Percentiles rank a stretch among this genome's conserved stretches.
These are phyloP conservation scores for Lagenorhynchus albirostris DNA, from an alignment of 2,113 vertebrate species.

Conservation along the genomic window DNA sequence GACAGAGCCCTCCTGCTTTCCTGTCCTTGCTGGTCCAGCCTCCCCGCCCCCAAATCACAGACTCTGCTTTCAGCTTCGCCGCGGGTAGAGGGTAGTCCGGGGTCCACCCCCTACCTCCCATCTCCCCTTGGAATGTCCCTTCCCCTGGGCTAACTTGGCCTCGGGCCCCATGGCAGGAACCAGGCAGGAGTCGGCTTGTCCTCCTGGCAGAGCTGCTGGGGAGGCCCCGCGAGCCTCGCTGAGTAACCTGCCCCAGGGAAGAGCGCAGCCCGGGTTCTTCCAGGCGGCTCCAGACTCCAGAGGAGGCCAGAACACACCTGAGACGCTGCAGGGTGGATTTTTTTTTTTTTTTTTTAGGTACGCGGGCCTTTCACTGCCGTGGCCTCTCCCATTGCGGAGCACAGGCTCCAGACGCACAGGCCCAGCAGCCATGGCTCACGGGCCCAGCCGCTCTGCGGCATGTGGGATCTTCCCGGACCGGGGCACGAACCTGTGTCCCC, in stretches of 20 bases:
- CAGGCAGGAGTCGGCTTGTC: not conserved
- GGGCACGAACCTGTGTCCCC: too few species aligned
- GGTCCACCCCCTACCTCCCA: not conserved
- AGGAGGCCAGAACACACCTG: rapidly evolving
- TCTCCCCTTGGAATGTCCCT: not conserved
- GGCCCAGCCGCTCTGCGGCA: too few species aligned
- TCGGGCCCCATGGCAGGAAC: not conserved
- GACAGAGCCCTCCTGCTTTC: not conserved
- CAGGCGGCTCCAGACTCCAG: not conserved
- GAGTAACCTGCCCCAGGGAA: not conserved
- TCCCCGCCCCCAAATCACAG: not conserved
- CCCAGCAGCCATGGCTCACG: too few species aligned
- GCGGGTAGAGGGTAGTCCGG: not conserved
- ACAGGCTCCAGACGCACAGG: too few species aligned
- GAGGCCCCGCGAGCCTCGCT: not conserved
- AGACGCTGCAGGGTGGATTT: not conserved
- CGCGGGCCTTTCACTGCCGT: too few species aligned
- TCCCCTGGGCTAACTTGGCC: not conserved
- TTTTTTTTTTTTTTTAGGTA: too few species aligned
- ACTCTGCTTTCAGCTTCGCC: not conserved
- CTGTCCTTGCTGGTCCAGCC: not conserved
- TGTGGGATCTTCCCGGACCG: too few species aligned
- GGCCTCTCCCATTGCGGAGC: too few species aligned
- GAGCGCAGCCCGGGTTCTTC: not conserved
- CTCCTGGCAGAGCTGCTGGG: not conserved